Evolutionary conservation across 2,888 invertebrate species (phyloP).

Genomic region (Papilio elwesi): DNA sequence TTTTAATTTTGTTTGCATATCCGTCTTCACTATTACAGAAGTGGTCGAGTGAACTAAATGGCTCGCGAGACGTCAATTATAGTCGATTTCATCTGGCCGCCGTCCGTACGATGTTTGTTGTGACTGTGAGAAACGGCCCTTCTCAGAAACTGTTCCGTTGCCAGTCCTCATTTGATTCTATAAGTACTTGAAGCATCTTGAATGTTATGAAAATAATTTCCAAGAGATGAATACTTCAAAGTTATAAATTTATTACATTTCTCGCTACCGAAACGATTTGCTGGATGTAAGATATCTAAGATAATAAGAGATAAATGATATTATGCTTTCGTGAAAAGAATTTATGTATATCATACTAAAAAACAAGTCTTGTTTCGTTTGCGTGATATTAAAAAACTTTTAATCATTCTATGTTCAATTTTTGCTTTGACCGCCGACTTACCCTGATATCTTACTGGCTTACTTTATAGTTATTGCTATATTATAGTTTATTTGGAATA

Average conservation of each 20-base stretch:
- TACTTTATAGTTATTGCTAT: too few species aligned
- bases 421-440: too few species aligned
- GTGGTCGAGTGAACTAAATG: conserved; percentile 72
- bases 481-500: too few species aligned
- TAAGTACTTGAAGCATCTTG: conserved; percentile 6
- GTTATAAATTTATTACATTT: neutral
- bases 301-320: too few species aligned
- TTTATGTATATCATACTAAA: too few species aligned
- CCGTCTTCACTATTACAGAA: conserved; percentile 54
- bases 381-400: too few species aligned
- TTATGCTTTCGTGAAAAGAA: too few species aligned
- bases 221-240: neutral
- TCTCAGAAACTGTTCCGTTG: conserved; percentile 37
- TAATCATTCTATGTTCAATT: too few species aligned
- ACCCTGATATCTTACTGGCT: too few species aligned
- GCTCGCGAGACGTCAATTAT: conserved; percentile 75
- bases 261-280: conserved; percentile 7
- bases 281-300: too few species aligned
- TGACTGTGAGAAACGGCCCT: conserved; percentile 41
- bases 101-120: conserved; percentile 39
- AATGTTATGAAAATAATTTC: conserved; percentile 20
- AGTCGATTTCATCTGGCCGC: conserved; percentile 64
- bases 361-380: too few species aligned
- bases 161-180: conserved; percentile 8
- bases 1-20: conserved; percentile 47